Base-by-base conservation (phyloP, 2,888 invertebrate genomes). In the Holacanthella duospinosa region DNA sequence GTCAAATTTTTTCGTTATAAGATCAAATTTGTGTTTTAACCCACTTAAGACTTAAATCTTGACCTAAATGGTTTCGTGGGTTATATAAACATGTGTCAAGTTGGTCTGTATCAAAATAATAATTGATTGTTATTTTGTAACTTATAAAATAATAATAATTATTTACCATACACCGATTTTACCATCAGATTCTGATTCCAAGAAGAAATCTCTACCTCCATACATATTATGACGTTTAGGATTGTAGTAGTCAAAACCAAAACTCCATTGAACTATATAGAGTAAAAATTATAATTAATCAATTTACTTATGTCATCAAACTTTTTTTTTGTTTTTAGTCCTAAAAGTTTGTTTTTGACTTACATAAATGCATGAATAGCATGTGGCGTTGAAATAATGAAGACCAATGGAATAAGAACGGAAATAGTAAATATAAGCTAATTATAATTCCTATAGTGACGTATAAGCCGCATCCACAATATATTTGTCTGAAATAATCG, bases 141-240 rank as follows among this genome's bases (percentile, higher is more conserved):
- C 36, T 36, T 36, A 36, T 43, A 25, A 44, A 44, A 54, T 19
- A 6, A 43, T 21, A 43, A 9, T 28, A 3, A 29, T 27, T 12
- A 3, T 3, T 44, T 59, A 59, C 59, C 58, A 25, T 29, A 58
- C 58, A 16, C 43, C 29, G 24, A 43, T 24, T 12, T 12, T 24
- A 24, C 3, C 58, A 27, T 12, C 43, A 12, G 29, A 3, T 19
- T 6, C 28, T 21, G 58, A 24, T 1, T 43, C 78, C 4, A 58
- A 9, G 24, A n/a, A 29, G 24, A 58, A 58, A 24, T 58, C 29
- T 24, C 58, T 6, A 3, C 29, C 43, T n/a, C 58, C 58, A 6
- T 4, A 6, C 3, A 58, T 24, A 3, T 24, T 24, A 43, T 58
- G 58, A 6, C 25, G 4, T 16, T 25, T 24, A 3, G 58, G 58